Evolutionary conservation across 2,888 invertebrate genomes (phyloP), one percentile per base, ranked within the genome.

Genomic region (Orchestes rusci): DNA sequence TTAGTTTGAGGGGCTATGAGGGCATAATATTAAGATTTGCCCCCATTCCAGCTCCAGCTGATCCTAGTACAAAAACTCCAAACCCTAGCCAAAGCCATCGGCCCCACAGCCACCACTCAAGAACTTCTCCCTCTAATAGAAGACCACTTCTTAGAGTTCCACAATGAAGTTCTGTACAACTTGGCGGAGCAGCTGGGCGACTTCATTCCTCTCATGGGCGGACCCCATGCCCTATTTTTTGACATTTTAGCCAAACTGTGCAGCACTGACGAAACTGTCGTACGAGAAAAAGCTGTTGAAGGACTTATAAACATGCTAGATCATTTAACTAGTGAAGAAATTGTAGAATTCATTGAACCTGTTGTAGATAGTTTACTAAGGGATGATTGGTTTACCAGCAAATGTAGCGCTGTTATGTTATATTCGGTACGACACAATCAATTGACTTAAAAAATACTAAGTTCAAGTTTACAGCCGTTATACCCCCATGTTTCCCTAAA

Each of bases 31-130:
- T n/a, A n/a, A n/a, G n/a, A n/a, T n/a, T n/a, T n/a, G n/a, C n/a
- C n/a, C 31, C 13, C 13, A 12, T 55, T 76, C 72, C 72, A 79
- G 78, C 71, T 61, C 1, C 64, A 65, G 53, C 47, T 66, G 12
- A 53, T 56, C 23, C 59, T 62, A 16, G 56, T 62, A 1, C 61
- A 58, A 44, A 58, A 57, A 30, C 51, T 65, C 4, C 50, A 59
- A 16, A 43, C 56, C 1, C 47, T 66, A 19, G 66, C 65, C 1
- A 53, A 57, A 17, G 57, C 57, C 8, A 39, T 66, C 10, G 65
- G 59, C 13, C 56, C 51, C 32, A 56, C 62, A 45, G 48, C 49
- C 13, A 64, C 66, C 2, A 54, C 59, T 42, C 56, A 56, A 5
- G 61, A 65, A 41, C 54, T 68, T 13, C 48, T 66, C 0, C 61